These are phyloP conservation scores for Pseudococcus longispinus DNA, from an alignment of 2,888 invertebrate species.

Conservation along the genomic window DNA sequence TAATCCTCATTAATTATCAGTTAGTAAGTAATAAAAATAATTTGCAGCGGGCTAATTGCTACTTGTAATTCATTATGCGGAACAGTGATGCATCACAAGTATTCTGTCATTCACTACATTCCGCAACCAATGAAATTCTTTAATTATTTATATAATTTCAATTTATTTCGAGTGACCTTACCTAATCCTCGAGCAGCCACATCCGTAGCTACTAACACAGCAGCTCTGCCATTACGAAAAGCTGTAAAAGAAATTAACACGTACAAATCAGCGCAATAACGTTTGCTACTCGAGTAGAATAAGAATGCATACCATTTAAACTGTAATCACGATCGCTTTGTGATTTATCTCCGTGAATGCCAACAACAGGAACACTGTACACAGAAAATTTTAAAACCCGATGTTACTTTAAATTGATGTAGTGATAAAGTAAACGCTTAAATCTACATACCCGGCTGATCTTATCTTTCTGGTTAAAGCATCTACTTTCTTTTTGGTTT, in stretches of 20 bases:
- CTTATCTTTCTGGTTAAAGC: conserved; percentile 71
- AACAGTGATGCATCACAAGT: background rate
- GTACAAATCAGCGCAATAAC: background rate
- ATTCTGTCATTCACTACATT: background rate
- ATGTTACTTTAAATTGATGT: background rate
- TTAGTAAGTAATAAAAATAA: too few species aligned
- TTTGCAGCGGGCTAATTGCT: too few species aligned
- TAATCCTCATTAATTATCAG: too few species aligned
- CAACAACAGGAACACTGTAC: conserved; percentile 72
- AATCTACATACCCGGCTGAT: conserved; percentile 66
- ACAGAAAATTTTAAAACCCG: background rate
- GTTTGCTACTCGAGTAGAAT: background rate
- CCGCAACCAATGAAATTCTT: background rate
- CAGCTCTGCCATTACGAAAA: conserved; percentile 83
- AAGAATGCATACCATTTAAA: conserved; percentile 69
- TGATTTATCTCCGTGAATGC: conserved; percentile 95
- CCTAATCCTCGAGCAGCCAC: conserved; percentile 93
- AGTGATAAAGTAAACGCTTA: background rate
- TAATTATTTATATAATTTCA: background rate
- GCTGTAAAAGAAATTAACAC: conserved; percentile 65
- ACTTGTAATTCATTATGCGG: too few species aligned
- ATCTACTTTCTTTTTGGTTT: conserved; percentile 76
- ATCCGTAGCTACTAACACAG: conserved; percentile 92
- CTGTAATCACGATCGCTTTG: conserved; percentile 95
- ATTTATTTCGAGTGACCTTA: conserved; percentile 63